Evolutionary conservation across 2,113 vertebrate genomes (phyloP).

Genomic region (Mesitornis unicolor): DNA sequence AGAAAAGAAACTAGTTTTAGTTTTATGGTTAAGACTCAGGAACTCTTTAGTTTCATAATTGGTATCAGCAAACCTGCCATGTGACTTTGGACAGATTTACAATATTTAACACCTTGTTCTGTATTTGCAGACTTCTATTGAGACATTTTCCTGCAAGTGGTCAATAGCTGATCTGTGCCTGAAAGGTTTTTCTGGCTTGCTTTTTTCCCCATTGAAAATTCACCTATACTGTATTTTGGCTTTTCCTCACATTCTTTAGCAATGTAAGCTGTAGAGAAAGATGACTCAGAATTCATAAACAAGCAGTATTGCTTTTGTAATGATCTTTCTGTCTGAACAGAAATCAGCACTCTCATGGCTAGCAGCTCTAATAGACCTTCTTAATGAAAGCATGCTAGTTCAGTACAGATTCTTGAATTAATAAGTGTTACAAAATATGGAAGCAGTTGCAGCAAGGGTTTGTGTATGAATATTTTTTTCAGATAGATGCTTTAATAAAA

Average conservation of each 20-base stretch:
- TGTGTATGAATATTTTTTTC: background rate
- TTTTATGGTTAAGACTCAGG: background rate
- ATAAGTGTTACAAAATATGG: background rate
- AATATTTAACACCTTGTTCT: background rate
- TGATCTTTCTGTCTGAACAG: background rate
- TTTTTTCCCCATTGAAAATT: rapidly evolving
- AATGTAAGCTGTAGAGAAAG: background rate
- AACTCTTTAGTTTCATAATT: background rate
- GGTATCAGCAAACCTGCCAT: background rate
- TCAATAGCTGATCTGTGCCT: background rate
- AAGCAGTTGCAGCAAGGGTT: background rate
- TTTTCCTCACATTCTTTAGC: background rate
- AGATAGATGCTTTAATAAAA: background rate
- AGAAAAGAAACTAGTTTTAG: background rate
- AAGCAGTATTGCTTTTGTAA: background rate
- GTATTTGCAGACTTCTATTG: background rate
- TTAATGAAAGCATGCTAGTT: background rate
- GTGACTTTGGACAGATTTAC: background rate
- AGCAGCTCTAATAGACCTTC: background rate
- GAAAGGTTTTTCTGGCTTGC: background rate
- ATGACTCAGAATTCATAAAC: background rate
- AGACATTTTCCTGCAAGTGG: background rate
- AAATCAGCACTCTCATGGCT: background rate
- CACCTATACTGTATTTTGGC: background rate
- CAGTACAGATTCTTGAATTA: background rate